phyloP scores from a whole-genome alignment of 2,888 invertebrate species.

The Sphinx pinastri region DNA sequence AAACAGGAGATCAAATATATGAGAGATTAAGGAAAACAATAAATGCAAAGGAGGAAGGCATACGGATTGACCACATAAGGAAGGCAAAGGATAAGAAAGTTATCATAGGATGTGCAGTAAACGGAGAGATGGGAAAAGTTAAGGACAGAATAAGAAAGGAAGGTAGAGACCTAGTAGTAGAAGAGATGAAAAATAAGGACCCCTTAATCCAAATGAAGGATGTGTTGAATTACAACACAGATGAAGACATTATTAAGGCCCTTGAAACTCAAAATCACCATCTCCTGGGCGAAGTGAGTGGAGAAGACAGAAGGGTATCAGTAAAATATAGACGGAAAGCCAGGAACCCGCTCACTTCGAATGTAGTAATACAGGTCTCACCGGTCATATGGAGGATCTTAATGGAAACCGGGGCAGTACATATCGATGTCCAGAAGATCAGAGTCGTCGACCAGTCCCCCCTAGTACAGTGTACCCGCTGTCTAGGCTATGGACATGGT shows the following conservation, averaged over 20 bases:
- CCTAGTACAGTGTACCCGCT: conserved; percentile 13
- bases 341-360: neutral
- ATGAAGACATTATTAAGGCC: neutral
- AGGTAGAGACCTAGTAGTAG: too few species aligned
- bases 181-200: neutral
- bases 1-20: neutral
- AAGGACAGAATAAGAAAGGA: too few species aligned
- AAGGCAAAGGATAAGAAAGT: too few species aligned
- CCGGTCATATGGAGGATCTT: neutral
- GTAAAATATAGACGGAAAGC: neutral
- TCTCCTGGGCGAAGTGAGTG: neutral
- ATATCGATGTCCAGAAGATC: neutral
- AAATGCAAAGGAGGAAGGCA: too few species aligned
- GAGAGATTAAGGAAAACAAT: neutral
- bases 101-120: too few species aligned
- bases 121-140: too few species aligned
- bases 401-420: neutral
- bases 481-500: conserved; percentile 29
- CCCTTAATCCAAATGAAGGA: neutral
- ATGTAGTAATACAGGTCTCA: neutral
- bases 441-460: neutral
- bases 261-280: neutral
- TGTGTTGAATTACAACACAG: neutral
- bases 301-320: neutral
- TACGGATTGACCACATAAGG: too few species aligned